Conservation (phyloP, 2,888 invertebrate genomes). For the Pyrgus malvae region DNA sequence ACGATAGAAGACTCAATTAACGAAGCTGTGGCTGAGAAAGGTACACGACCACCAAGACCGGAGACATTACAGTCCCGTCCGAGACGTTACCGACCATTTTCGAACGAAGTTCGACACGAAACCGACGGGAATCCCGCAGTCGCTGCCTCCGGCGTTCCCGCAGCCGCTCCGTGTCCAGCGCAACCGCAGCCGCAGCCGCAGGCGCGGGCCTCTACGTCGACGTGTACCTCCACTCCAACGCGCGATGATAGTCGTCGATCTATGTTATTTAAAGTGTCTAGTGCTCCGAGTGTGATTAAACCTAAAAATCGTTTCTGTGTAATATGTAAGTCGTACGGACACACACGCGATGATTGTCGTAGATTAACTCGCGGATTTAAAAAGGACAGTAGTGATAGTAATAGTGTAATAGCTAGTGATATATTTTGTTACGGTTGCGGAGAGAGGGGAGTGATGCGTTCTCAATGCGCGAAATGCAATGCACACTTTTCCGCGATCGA, state of each 20-base stretch:
- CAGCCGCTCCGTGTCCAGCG: neutral
- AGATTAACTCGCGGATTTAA: neutral
- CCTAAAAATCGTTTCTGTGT: neutral
- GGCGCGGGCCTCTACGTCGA: too few species aligned
- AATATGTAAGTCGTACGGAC: neutral
- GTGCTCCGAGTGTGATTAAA: neutral
- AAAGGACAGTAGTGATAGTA: neutral
- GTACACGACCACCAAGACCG: neutral
- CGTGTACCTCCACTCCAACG: neutral
- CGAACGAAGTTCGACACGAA: neutral
- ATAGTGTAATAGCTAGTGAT: neutral
- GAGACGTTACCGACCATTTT: neutral
- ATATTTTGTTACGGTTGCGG: neutral
- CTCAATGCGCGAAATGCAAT: neutral
- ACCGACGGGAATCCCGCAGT: neutral
- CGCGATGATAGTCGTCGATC: neutral
- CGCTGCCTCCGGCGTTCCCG: neutral
- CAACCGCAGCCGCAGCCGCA: too few species aligned
- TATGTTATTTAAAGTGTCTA: neutral
- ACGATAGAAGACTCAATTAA: neutral
- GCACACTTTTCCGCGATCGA: neutral
- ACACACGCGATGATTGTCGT: neutral
- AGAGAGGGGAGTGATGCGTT: neutral
- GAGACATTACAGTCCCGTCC: neutral
- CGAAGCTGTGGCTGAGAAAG: neutral